Evolutionary conservation across 2,888 invertebrate species (phyloP).

Genomic region (Strigamia maritima): DNA sequence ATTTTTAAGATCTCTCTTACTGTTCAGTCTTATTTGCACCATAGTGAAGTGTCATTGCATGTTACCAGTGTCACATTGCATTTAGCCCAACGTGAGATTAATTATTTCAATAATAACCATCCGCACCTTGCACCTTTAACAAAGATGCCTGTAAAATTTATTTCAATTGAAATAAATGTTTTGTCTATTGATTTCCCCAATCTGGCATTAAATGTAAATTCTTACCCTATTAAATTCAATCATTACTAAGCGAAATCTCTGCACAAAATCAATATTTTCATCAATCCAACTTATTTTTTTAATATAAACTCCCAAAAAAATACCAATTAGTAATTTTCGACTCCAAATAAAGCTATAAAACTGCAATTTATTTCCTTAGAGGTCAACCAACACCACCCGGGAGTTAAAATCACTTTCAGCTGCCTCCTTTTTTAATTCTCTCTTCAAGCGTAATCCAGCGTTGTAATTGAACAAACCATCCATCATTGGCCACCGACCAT

Average conservation of each 20-base stretch:
- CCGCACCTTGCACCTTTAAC: no score
- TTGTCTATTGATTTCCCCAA: not conserved
- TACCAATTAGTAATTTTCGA: not conserved
- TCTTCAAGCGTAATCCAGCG: not conserved
- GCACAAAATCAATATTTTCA: no score
- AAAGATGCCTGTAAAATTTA: no score
- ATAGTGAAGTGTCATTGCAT: no score
- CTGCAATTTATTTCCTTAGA: constrained; percentile 16
- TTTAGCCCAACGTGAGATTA: no score
- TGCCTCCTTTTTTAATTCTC: not conserved
- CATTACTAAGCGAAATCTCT: not conserved
- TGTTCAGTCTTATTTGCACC: no score
- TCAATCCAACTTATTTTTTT: no score
- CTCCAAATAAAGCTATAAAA: constrained; percentile 7
- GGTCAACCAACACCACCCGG: not conserved
- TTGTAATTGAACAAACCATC: constrained; percentile 17
- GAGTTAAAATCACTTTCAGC: constrained; percentile 22
- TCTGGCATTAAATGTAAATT: not conserved
- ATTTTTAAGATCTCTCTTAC: no score
- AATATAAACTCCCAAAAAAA: not conserved
- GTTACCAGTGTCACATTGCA: no score
- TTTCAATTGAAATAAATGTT: not conserved
- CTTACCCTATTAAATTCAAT: not conserved
- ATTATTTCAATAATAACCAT: no score
- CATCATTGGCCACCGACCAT: not conserved